These are phyloP conservation scores for Dendrolimus pini DNA, from an alignment of 2,888 invertebrate species.

Conservation along the genomic window DNA sequence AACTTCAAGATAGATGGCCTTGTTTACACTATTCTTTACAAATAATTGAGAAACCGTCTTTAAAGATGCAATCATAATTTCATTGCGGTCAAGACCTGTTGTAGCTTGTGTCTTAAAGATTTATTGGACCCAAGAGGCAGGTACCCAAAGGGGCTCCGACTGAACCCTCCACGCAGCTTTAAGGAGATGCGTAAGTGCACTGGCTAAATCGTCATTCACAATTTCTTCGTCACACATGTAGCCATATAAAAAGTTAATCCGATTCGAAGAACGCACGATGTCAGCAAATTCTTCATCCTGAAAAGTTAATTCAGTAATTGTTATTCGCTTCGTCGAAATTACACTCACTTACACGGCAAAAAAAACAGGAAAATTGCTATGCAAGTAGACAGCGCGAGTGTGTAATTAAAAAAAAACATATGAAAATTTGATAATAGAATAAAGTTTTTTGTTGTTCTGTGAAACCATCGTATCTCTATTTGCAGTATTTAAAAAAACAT, in stretches of 20 bases:
- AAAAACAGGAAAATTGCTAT: background rate
- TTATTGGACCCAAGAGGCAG: conserved; percentile 95
- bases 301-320: conserved; percentile 22
- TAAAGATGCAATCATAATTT: no score
- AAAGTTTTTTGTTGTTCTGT: background rate
- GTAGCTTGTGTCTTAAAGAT: background rate
- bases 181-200: conserved; percentile 90
- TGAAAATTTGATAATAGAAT: background rate
- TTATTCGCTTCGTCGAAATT: no score
- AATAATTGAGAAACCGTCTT: no score
- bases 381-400: no score
- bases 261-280: conserved; percentile 88
- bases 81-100: no score
- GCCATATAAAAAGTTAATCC: conserved; percentile 94
- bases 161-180: conserved; percentile 90
- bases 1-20: no score
- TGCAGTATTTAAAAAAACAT: no score
- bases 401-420: no score
- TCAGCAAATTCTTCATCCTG: conserved; percentile 95
- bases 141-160: conserved; percentile 96
- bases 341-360: no score
- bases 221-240: conserved; percentile 96
- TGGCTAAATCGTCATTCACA: conserved; percentile 92
- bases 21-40: no score
- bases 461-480: no score